These are phyloP conservation scores for Chionis minor DNA, from an alignment of 2,113 vertebrate species.

Conservation along the genomic window DNA sequence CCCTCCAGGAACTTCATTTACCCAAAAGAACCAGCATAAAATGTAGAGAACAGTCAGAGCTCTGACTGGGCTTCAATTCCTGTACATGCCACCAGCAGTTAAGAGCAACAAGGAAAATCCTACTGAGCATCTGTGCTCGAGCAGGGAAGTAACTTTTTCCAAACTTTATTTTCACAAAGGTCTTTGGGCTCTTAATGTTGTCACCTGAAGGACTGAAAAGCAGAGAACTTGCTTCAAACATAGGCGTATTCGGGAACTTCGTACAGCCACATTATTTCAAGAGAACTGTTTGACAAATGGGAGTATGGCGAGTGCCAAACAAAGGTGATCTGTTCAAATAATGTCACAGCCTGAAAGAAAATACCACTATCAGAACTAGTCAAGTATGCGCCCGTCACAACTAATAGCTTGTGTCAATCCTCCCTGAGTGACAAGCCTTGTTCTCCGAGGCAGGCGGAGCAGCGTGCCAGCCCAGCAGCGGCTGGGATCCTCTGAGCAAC, in stretches of 20 bases:
- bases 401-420: slow-evolving; percentile 22
- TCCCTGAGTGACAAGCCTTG: slow-evolving; percentile 1
- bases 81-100: not conserved
- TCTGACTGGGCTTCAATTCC: not conserved
- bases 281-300: slow-evolving; percentile 27
- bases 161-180: not conserved
- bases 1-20: not conserved
- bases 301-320: not conserved
- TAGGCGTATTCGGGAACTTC: not conserved
- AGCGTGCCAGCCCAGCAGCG: not conserved
- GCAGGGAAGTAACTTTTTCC: not conserved
- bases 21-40: not conserved
- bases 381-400: not conserved
- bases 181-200: not conserved
- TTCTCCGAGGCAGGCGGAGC: not conserved
- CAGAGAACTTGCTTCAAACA: not conserved
- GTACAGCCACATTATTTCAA: not conserved
- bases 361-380: not conserved
- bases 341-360: slow-evolving; percentile 25
- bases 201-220: not conserved
- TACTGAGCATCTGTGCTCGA: not conserved
- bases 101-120: not conserved
- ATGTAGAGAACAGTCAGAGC: not conserved
- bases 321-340: slow-evolving; percentile 50
- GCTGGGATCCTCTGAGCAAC: not conserved